A percentile compares a stretch with the other conserved stretches of the same genome.
Evolutionary conservation across 2,113 vertebrate species (phyloP).

Genomic region (Rhea americana): DNA sequence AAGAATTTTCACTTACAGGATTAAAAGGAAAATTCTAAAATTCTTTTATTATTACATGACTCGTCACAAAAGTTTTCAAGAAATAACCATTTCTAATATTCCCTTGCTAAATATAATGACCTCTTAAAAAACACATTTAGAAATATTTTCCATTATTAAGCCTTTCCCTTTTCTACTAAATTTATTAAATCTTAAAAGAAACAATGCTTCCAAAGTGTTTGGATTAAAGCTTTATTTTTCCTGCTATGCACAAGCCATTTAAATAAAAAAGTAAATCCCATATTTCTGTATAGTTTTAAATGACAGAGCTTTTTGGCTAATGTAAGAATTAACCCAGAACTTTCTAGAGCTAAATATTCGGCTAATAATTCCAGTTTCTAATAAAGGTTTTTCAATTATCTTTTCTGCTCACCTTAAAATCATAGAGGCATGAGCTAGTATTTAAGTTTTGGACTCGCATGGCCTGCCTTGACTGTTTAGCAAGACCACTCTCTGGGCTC

Average conservation of each 20-base stretch:
- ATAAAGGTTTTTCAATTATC: not conserved
- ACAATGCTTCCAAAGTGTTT: not conserved
- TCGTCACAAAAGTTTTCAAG: not conserved
- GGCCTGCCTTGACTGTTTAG: not conserved
- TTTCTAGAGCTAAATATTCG: not conserved
- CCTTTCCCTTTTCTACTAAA: not conserved
- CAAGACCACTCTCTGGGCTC: constrained; percentile 4
- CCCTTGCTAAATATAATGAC: not conserved
- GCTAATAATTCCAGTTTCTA: not conserved
- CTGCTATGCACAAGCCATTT: not conserved
- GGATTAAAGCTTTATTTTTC: not conserved
- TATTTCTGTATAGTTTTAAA: not conserved
- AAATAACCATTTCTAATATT: not conserved
- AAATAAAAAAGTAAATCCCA: not conserved
- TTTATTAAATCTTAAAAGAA: not conserved
- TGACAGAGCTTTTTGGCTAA: not conserved
- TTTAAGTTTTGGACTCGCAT: not conserved
- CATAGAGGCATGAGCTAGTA: not conserved
- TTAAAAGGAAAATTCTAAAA: not conserved
- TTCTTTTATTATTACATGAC: not conserved
- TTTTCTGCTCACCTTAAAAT: not conserved
- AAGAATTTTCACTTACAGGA: not conserved
- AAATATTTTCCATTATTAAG: not conserved
- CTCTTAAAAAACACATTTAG: not conserved
- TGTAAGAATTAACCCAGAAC: not conserved